A percentile compares a stretch with the other conserved stretches of the same genome.
Conservation (phyloP, 2,797 vertebrate species). For the Holocentrus rufus region DNA sequence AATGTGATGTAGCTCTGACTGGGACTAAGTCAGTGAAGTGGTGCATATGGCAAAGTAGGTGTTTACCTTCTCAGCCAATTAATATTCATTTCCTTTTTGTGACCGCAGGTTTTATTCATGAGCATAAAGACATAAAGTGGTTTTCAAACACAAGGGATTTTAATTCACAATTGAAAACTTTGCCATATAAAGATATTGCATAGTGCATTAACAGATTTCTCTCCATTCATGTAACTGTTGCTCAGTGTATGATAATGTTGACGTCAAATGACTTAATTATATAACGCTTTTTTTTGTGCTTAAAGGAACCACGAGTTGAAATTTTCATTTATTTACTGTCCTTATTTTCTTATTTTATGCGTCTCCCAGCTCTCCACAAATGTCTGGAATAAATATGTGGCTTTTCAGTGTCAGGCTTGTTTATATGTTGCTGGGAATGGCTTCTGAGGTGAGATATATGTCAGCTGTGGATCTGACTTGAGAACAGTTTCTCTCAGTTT, state of each 20-base stretch:
- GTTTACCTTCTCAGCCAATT: not conserved
- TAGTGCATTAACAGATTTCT: conserved; percentile 12
- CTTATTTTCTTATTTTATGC: conserved; percentile 44
- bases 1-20: not conserved
- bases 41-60: not conserved
- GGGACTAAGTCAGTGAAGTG: not conserved
- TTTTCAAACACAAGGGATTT: conserved; percentile 3
- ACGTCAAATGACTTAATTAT: conserved; percentile 16
- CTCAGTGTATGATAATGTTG: not conserved
- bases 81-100: not conserved
- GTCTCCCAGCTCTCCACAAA: conserved; percentile 40
- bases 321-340: conserved; percentile 42
- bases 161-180: not conserved
- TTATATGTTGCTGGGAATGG: conserved; percentile 59
- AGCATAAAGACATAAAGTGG: not conserved
- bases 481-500: conserved; percentile 66
- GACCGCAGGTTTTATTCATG: not conserved
- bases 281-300: conserved; percentile 7
- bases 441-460: conserved; percentile 62
- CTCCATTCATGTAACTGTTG: conserved; percentile 7
- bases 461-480: conserved; percentile 61
- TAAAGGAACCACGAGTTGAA: conserved; percentile 26
- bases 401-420: conserved; percentile 49
- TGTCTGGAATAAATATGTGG: conserved; percentile 31
- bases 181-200: not conserved